Conservation (phyloP, 2,888 invertebrate genomes). For the Pilophorus perplexus region DNA sequence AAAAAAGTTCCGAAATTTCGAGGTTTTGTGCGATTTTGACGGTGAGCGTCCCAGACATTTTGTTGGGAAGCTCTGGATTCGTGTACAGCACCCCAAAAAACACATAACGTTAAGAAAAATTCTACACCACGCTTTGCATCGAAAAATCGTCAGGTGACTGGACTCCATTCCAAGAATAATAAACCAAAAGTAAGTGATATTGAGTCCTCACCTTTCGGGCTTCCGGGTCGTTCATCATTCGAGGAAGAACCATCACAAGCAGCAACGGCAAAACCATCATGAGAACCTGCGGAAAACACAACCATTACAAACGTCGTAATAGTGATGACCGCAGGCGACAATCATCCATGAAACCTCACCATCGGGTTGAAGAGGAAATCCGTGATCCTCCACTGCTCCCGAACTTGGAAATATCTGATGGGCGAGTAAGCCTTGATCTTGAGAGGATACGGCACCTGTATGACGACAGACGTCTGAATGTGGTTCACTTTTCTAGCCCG, state of each 20-base stretch:
- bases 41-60: too few species aligned
- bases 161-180: too few species aligned
- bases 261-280: conserved; percentile 95
- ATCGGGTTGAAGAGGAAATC: conserved; percentile 96
- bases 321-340: too few species aligned
- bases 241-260: conserved; percentile 87
- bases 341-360: too few species aligned
- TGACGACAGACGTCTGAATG: conserved; percentile 85
- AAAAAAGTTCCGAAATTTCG: too few species aligned
- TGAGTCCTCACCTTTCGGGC: conserved; percentile 81
- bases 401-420: conserved; percentile 83
- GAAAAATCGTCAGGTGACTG: too few species aligned
- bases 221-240: conserved; percentile 97
- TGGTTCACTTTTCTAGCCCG: conserved; percentile 91
- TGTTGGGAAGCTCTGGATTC: too few species aligned
- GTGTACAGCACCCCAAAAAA: too few species aligned
- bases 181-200: too few species aligned
- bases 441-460: conserved; percentile 89
- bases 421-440: conserved; percentile 79
- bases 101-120: too few species aligned
- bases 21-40: too few species aligned
- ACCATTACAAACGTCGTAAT: not conserved
- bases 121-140: too few species aligned
- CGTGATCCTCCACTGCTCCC: conserved; percentile 95
- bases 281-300: conserved; percentile 64